These are phyloP conservation scores for Strix occidentalis DNA, from an alignment of 2,797 vertebrate species.

Conservation along the genomic window DNA sequence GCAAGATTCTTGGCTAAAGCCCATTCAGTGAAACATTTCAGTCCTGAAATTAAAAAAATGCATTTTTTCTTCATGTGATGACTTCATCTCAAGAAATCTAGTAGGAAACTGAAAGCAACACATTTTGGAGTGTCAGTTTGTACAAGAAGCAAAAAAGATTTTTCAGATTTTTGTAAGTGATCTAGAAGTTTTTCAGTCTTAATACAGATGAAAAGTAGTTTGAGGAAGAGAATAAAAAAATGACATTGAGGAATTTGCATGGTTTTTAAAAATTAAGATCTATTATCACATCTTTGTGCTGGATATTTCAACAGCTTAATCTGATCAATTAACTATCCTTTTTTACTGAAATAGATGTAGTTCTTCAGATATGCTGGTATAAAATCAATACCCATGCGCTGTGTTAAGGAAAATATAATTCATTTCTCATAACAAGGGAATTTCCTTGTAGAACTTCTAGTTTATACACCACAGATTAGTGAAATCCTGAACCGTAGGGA, in stretches of 20 bases:
- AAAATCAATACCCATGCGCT: neutral
- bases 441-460: neutral
- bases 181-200: neutral
- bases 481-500: neutral
- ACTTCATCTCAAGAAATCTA: neutral
- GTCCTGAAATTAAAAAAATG: neutral
- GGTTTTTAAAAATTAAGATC: neutral
- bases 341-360: neutral
- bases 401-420: neutral
- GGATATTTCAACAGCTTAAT: neutral
- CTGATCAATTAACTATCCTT: neutral
- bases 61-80: neutral
- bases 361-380: neutral
- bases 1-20: neutral
- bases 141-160: neutral
- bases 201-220: neutral
- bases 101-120: neutral
- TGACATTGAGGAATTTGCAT: neutral
- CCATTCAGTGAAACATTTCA: neutral
- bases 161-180: neutral
- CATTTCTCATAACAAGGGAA: neutral
- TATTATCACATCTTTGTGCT: neutral
- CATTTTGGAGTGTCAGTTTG: neutral
- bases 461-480: neutral
- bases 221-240: neutral